Percentiles rank a stretch among this genome's conserved stretches.
These are phyloP conservation scores for Agelastica alni DNA, from an alignment of 2,888 invertebrate genomes.

Conservation along the genomic window DNA sequence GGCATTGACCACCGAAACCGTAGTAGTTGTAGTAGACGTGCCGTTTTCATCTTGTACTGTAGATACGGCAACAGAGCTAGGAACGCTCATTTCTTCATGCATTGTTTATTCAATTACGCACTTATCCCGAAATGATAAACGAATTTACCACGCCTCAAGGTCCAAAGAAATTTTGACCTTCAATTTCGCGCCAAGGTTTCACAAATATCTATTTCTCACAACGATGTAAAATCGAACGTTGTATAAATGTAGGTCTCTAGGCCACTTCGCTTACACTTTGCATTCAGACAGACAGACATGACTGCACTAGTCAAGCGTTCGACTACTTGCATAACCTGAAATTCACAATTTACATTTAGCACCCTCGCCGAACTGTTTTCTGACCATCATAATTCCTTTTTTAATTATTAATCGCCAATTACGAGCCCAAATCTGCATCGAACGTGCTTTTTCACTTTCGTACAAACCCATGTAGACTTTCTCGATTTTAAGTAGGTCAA, in stretches of 20 bases:
- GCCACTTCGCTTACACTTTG: slow-evolving; percentile 86
- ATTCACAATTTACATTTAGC: slow-evolving; percentile 11
- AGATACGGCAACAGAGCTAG: slow-evolving; percentile 68
- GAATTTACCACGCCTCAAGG: slow-evolving; percentile 56
- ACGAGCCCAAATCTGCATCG: slow-evolving; percentile 3
- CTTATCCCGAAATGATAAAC: slow-evolving; percentile 55
- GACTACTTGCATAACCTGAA: slow-evolving; percentile 62
- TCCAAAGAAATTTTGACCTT: slow-evolving; percentile 57
- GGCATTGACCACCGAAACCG: slow-evolving; percentile 51
- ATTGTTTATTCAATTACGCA: slow-evolving; percentile 60
- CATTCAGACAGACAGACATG: slow-evolving; percentile 75
- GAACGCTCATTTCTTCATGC: slow-evolving; percentile 73
- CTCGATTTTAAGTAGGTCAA: slow-evolving; percentile 51
- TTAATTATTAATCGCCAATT: slow-evolving; percentile 21
- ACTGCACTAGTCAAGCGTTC: slow-evolving; percentile 70
- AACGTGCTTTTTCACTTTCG: slow-evolving; percentile 7
- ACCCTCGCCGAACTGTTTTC: slow-evolving; percentile 1
- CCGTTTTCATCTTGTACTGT: slow-evolving; percentile 59
- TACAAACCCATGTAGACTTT: slow-evolving; percentile 43
- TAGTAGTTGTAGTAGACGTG: slow-evolving; percentile 48
- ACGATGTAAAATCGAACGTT: slow-evolving; percentile 65
- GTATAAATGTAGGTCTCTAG: slow-evolving; percentile 85
- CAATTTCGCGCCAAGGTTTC: slow-evolving; percentile 57
- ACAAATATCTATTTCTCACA: slow-evolving; percentile 58
- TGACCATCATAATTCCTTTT: slow-evolving; percentile 1